These are phyloP conservation scores for Drosophila longiperda DNA, from an alignment of 2,888 invertebrate genomes.

Conservation along the genomic window DNA sequence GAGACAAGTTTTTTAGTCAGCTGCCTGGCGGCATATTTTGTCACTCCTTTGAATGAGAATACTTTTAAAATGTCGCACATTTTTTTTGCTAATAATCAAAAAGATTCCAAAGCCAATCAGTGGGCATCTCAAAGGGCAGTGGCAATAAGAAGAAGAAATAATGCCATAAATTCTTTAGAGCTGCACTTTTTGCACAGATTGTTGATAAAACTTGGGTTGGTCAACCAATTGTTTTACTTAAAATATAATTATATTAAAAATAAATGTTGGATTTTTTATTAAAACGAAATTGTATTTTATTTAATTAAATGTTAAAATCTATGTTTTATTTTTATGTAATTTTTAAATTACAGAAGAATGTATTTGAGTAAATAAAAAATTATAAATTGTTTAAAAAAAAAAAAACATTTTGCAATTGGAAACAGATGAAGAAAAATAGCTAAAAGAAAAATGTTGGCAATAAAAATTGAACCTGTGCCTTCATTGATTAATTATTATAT, in stretches of 20 bases:
- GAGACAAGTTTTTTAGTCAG: constrained; percentile 38
- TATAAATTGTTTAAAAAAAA: neutral
- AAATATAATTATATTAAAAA: too few species aligned
- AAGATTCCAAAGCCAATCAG: constrained; percentile 16
- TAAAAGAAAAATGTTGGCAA: neutral
- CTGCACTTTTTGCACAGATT: too few species aligned
- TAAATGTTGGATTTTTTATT: neutral
- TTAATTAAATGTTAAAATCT: neutral
- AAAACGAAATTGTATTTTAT: neutral
- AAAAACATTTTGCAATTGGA: neutral
- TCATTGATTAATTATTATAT: neutral
- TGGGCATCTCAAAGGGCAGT: neutral
- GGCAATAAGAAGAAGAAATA: neutral
- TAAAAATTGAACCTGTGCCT: neutral
- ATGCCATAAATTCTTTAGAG: neutral
- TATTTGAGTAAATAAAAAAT: neutral
- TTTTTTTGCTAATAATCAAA: constrained; percentile 19
- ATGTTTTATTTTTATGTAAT: too few species aligned
- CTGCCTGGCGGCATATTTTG: constrained; percentile 51
- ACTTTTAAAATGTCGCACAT: constrained; percentile 39
- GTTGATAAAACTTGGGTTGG: too few species aligned
- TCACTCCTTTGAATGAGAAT: constrained; percentile 52
- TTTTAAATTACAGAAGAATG: neutral
- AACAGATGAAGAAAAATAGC: neutral
- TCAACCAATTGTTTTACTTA: neutral